Evolutionary conservation across 2,888 invertebrate genomes (phyloP).

Genomic region (Palloptera scutellata): DNA sequence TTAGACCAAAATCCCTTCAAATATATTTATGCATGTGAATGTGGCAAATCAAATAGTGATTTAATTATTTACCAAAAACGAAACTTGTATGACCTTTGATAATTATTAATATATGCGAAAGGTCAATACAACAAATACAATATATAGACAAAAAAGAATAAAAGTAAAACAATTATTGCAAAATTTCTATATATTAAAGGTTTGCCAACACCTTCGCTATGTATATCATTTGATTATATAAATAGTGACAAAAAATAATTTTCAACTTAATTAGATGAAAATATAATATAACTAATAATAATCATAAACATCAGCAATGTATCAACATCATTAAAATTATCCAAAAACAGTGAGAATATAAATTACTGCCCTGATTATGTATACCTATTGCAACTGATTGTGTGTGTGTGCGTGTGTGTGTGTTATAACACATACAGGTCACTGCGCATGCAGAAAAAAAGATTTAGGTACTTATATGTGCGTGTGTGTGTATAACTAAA

Average conservation of each 20-base stretch:
- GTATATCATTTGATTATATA: not conserved
- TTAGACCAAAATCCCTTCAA: too few relatives aligned
- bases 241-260: not conserved
- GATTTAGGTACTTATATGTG: not conserved
- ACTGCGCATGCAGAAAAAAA: not conserved
- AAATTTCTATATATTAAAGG: too few relatives aligned
- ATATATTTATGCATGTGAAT: too few relatives aligned
- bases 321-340: conserved; percentile 8
- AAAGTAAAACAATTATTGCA: too few relatives aligned
- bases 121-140: too few relatives aligned
- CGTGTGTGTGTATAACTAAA: not conserved
- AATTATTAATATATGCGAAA: too few relatives aligned
- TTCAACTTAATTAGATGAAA: not conserved
- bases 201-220: not conserved
- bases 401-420: conserved; percentile 4
- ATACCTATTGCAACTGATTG: not conserved
- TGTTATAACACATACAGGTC: not conserved
- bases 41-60: too few relatives aligned
- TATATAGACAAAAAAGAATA: too few relatives aligned
- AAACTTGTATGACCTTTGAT: not conserved
- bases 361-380: not conserved
- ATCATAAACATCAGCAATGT: not conserved
- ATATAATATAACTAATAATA: not conserved
- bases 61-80: not conserved
- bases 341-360: conserved; percentile 1